Evolutionary conservation across 2,113 vertebrate genomes (phyloP).

Genomic region (Megaceryle torquata): DNA sequence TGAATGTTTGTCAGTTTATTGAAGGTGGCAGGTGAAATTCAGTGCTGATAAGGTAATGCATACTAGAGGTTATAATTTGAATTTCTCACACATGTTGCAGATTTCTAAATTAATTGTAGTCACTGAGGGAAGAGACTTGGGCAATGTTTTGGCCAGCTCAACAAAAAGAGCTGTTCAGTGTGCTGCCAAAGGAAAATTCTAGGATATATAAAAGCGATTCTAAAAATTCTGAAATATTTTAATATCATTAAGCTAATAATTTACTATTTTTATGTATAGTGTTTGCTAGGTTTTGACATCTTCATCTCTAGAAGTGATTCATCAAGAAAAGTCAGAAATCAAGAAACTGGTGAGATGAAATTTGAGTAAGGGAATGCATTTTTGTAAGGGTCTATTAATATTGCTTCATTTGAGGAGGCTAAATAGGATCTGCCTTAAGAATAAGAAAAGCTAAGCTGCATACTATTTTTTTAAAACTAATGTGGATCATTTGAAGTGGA

Average conservation of each 20-base stretch:
- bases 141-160: neutral
- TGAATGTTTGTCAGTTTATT: conserved; percentile 8
- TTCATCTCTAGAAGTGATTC: neutral
- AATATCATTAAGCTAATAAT: neutral
- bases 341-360: neutral
- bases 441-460: neutral
- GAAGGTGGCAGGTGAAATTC: conserved; percentile 20
- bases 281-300: neutral
- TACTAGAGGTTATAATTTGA: neutral
- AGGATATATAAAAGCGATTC: neutral
- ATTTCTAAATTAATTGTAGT: conserved; percentile 23
- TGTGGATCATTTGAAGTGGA: neutral
- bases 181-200: neutral
- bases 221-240: neutral
- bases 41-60: neutral
- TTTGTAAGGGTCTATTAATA: neutral
- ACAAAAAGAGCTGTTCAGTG: neutral
- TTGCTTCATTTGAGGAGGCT: neutral
- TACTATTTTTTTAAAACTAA: neutral
- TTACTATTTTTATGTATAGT: neutral
- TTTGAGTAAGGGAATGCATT: neutral
- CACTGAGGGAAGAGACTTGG: neutral
- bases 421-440: neutral
- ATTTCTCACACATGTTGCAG: neutral
- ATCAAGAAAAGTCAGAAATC: neutral